These are phyloP conservation scores for Galaxea fascicularis DNA, from an alignment of 92 coral and sea anemone genomes.

Conservation along the genomic window DNA sequence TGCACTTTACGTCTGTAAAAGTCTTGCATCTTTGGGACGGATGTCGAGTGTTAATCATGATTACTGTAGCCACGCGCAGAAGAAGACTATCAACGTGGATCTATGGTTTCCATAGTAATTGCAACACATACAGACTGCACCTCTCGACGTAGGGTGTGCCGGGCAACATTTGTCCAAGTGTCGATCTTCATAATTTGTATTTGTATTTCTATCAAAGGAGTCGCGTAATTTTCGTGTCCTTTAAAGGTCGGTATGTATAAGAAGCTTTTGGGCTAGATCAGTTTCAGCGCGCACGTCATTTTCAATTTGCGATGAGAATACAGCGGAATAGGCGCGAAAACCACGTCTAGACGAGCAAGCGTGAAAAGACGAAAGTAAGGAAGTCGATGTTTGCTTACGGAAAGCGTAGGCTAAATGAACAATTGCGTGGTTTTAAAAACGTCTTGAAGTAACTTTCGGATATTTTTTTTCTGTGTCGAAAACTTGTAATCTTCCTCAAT, in stretches of 20 bases:
- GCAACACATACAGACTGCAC: neutral
- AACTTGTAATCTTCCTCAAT: too few relatives aligned
- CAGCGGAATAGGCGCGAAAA: too few relatives aligned
- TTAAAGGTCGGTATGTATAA: neutral
- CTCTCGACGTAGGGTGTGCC: neutral
- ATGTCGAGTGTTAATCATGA: neutral
- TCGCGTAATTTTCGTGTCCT: neutral
- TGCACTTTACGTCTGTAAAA: neutral
- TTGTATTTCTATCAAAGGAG: neutral
- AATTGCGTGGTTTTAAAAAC: too few relatives aligned
- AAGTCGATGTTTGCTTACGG: too few relatives aligned
- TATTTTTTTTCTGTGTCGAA: too few relatives aligned
- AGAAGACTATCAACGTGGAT: too few relatives aligned
- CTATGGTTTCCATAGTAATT: too few relatives aligned
- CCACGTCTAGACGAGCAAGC: neutral
- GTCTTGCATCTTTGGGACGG: neutral
- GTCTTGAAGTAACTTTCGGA: too few relatives aligned
- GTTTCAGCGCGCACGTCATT: neutral
- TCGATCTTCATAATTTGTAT: neutral
- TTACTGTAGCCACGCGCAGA: neutral
- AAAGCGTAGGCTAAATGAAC: too few relatives aligned
- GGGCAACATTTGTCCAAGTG: neutral
- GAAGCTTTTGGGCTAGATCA: neutral
- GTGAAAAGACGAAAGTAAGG: too few relatives aligned
- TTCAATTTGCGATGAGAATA: neutral